Conservation (phyloP, 2,113 vertebrate genomes). For the Aspiorhynchus laticeps region DNA sequence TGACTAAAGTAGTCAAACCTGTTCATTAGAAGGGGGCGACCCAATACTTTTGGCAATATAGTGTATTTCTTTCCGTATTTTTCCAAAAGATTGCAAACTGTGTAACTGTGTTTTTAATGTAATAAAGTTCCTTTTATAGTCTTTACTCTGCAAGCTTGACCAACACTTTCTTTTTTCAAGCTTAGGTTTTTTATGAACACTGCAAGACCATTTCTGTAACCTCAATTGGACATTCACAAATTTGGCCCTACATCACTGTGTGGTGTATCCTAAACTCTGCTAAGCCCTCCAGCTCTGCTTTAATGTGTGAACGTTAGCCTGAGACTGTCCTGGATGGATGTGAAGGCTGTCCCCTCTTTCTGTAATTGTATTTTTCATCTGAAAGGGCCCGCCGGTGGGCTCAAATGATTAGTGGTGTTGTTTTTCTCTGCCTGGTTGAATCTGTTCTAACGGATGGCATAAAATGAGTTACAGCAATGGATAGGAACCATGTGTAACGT, state of each 20-base stretch:
- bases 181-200: not conserved
- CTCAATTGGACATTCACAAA: not conserved
- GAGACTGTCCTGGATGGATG: not conserved
- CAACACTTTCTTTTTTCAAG: not conserved
- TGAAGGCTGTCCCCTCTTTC: slow-evolving; percentile 5
- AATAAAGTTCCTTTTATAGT: not conserved
- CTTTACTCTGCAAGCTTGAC: not conserved
- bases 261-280: not conserved
- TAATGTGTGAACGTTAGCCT: slow-evolving; percentile 7
- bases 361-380: slow-evolving; percentile 20
- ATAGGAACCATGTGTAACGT: slow-evolving; percentile 19
- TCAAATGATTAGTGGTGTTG: not conserved
- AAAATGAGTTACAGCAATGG: slow-evolving; percentile 15
- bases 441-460: not conserved
- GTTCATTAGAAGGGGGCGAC: too few relatives aligned
- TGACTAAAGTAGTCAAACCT: too few relatives aligned
- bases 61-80: not conserved
- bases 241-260: not conserved
- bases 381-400: not conserved
- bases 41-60: too few relatives aligned
- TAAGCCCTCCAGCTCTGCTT: slow-evolving; percentile 6
- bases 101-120: not conserved
- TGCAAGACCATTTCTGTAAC: not conserved
- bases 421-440: slow-evolving; percentile 33
- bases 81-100: too few relatives aligned